Base-by-base conservation (phyloP, 2,113 vertebrate species). In the Sapayoa aenigma region DNA sequence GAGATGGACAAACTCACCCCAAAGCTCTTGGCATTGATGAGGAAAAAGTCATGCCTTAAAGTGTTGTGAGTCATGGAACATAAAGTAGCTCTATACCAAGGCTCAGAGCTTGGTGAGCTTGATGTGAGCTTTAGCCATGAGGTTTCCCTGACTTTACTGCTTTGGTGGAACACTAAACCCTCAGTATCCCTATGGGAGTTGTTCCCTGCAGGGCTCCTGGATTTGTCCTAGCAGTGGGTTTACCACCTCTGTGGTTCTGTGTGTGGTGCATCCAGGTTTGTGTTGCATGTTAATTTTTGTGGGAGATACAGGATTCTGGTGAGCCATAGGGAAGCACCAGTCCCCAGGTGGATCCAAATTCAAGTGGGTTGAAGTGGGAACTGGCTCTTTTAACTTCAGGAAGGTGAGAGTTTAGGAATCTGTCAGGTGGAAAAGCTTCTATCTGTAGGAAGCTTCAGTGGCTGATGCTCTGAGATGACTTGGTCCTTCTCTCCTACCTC, bases 391-490 rank as follows among this genome's bases (percentile, higher is more conserved):
- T 33, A 21, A 11, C 9, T 14, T 28, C 31, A 42, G 47, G 30
- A 47, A 52, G 63, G 28, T 0, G 6, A 20, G 60, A 35, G 3
- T 55, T 90, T 3, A 63, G 62, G 52, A 27, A 6, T 52, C 53
- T 46, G 5, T 39, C 8, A 24, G n/a, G 12, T 65, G 66, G 7
- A 9, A 41, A 68, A 52, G 56, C 71, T 62, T 30, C 50, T 25
- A 18, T 71, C 37, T 3, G 0, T 5, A 15, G 56, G 66, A 28
- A 60, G 62, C 9, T 19, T 33, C 52, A 71, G 22, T 14, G 9
- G 2, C 19, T 8, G 14, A 4, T 19, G 27, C 58, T 80, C 49
- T 0, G 0, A 42, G 37, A 1, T 22, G 24, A 41, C 18, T 56
- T 18, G 50, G 30, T 37, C 28, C 31, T 52, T 52, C 28, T 66